Percentiles rank a stretch among this genome's conserved stretches.
These are phyloP conservation scores for Lasioglossum lativentre DNA, from an alignment of 2,888 invertebrate species.

Conservation along the genomic window DNA sequence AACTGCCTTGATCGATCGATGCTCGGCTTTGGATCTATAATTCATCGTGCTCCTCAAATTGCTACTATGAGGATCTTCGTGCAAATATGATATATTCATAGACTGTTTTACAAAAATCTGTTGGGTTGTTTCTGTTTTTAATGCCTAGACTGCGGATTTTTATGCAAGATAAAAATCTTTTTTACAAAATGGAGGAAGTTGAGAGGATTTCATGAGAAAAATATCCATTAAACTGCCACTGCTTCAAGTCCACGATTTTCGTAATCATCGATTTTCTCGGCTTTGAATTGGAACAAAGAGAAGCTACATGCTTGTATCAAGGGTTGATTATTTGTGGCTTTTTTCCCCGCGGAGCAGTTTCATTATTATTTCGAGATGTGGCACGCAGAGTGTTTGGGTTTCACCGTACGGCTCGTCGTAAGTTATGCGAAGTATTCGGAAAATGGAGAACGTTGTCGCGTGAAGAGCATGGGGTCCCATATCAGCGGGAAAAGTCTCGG, in stretches of 20 bases:
- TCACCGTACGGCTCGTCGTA: slow-evolving; percentile 63
- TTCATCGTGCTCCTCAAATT: slow-evolving; percentile 12
- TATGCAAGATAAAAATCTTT: slow-evolving; percentile 16
- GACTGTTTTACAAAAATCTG: neutral
- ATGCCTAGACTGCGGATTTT: too few relatives aligned
- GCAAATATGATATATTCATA: neutral
- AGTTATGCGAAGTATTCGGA: slow-evolving; percentile 77
- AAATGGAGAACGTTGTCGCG: slow-evolving; percentile 78
- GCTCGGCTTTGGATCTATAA: slow-evolving; percentile 18
- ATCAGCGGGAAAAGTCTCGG: slow-evolving; percentile 77
- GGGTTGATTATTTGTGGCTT: neutral
- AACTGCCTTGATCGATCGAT: slow-evolving; percentile 48
- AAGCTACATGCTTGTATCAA: neutral
- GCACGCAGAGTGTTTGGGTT: slow-evolving; percentile 51
- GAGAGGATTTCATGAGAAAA: slow-evolving; percentile 25
- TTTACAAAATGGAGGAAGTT: slow-evolving; percentile 37
- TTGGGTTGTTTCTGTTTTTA: too few relatives aligned
- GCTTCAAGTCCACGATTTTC: too few relatives aligned
- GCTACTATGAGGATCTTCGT: neutral
- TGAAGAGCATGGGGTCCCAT: slow-evolving; percentile 71
- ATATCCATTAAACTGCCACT: neutral
- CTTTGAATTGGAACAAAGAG: neutral
- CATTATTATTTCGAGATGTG: slow-evolving; percentile 8
- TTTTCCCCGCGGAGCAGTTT: slow-evolving; percentile 4
- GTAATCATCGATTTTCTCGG: too few relatives aligned